Conservation (phyloP, 2,113 vertebrate genomes). For the Neotoma lepida region DNA sequence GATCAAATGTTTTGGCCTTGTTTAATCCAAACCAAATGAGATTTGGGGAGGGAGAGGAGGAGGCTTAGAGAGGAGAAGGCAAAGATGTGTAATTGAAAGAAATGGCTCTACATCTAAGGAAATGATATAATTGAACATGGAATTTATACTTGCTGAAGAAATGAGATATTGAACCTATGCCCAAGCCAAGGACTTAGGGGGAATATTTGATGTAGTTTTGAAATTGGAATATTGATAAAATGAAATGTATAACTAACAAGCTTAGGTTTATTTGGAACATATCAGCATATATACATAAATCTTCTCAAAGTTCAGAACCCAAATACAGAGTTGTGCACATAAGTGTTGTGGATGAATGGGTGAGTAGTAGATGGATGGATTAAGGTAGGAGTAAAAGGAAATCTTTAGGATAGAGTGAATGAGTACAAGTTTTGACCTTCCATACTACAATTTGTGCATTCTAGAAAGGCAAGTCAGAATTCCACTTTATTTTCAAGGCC, state of each 20-base stretch:
- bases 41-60: not conserved
- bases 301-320: not conserved
- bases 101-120: not conserved
- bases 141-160: not conserved
- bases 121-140: not conserved
- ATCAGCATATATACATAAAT: not conserved
- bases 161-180: not conserved
- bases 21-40: slow-evolving; percentile 19
- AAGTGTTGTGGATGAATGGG: too few species aligned
- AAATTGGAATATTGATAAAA: not conserved
- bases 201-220: not conserved
- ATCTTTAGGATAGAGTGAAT: not conserved
- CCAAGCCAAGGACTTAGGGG: slow-evolving; percentile 13
- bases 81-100: not conserved
- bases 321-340: not conserved
- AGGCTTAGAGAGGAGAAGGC: too few species aligned
- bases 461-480: slow-evolving; percentile 34
- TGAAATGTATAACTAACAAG: not conserved
- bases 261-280: not conserved
- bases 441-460: not conserved
- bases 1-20: not conserved
- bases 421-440: not conserved
- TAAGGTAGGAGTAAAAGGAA: not conserved
- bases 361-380: not conserved
- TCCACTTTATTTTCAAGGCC: not conserved